Base-by-base conservation (phyloP, 2,113 vertebrate genomes). In the Hymenochirus boettgeri region DNA sequence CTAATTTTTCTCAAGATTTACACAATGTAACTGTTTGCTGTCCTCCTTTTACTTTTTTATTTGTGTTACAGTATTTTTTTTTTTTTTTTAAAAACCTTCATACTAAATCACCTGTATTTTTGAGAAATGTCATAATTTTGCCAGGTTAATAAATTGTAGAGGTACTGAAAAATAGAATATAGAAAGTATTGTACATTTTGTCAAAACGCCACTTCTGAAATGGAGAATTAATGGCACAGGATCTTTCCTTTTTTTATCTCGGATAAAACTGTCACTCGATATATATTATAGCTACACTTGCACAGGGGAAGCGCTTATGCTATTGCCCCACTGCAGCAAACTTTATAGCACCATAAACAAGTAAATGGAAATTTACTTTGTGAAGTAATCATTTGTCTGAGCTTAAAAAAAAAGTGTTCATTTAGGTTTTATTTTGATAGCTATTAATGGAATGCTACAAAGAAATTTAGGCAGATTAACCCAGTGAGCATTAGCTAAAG, bases 221-320 rank as follows among this genome's bases (percentile, higher is more conserved):
- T 29, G 25, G 51, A 55, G 61, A 24, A 63, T 55, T 45, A 63
- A 63, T 63, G 61, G 55, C 51, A 24, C 51, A 45, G 33, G 24
- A 63, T 55, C 18, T 37, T 25, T 63, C 39, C 50, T 22, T 63
- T 63, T 63, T 63, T 55, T 51, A 37, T 55, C 29, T 42, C 22
- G 55, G 52, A 63, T 63, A 63, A 55, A 63, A 54, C 35, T 63
- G 51, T 63, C 61, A 63, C 35, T 63, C 42, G 24, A 55, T 63
- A 55, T 17, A 63, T 63, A 33, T 54, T 55, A 27, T 21, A 35
- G 51, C 39, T 35, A 46, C 61, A 62, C 61, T 54, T 55, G 23
- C 54, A 13, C 23, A 45, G 35, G 17, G n/a, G 55, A 45, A 63
- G n/a, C 18, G n/a, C 15, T 45, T 33, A 62, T 62, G 17, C 46